A percentile compares a stretch with the other conserved stretches of the same genome.
phyloP scores from a whole-genome alignment of 2,797 vertebrate species.

The Sitta carolinensis region DNA sequence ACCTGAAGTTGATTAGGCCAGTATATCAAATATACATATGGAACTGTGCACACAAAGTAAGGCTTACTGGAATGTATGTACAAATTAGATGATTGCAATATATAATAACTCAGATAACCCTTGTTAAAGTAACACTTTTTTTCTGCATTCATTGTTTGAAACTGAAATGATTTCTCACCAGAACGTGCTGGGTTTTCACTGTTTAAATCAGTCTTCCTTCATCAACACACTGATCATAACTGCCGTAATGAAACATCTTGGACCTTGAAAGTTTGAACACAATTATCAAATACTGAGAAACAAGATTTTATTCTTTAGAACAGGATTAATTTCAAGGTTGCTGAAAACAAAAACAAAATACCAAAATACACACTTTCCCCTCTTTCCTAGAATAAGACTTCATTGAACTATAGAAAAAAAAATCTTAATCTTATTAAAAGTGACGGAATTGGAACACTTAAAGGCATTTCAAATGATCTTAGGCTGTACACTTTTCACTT shows the following conservation, averaged over 20 bases:
- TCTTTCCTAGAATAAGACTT: constrained; percentile 18
- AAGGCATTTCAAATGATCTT: constrained; percentile 59
- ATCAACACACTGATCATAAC: neutral
- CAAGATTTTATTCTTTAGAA: neutral
- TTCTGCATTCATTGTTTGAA: neutral
- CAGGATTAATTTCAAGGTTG: constrained; percentile 26
- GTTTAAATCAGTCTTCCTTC: neutral
- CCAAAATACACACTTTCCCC: neutral
- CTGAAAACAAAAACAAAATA: neutral
- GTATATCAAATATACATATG: constrained; percentile 34
- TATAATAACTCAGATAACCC: constrained; percentile 20
- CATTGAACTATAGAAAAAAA: neutral
- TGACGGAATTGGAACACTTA: constrained; percentile 47
- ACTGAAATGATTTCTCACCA: neutral
- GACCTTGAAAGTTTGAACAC: neutral
- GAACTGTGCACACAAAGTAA: neutral
- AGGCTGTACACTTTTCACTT: constrained; percentile 24
- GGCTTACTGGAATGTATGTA: neutral
- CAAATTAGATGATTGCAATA: constrained; percentile 29
- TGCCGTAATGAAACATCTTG: neutral
- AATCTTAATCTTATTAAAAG: constrained; percentile 24
- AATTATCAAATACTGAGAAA: neutral
- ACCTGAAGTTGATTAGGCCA: constrained; percentile 40
- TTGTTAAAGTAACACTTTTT: neutral
- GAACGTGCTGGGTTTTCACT: neutral